Evolutionary conservation across 1,140 invertebrate species (phyloP).

Genomic region (Helicoverpa zea): DNA sequence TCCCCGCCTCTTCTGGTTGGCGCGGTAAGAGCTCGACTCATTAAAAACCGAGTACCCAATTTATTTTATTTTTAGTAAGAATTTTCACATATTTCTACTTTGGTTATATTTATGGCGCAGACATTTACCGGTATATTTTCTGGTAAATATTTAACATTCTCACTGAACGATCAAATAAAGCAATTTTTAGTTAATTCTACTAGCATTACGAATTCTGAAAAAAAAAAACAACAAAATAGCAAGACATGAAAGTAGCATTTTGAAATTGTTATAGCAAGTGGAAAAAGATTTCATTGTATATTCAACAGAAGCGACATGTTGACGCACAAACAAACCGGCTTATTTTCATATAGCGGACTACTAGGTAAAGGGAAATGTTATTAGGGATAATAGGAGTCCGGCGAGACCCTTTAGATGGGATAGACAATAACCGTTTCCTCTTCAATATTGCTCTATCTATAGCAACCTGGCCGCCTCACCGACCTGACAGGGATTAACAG

Average conservation of each 20-base stretch:
- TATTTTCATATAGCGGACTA: conserved; percentile 49
- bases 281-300: conserved; percentile 36
- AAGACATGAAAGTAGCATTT: not conserved
- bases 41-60: conserved; percentile 43
- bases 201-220: not conserved
- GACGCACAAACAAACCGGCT: conserved; percentile 42
- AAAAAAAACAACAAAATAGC: not conserved
- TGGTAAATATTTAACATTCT: not conserved
- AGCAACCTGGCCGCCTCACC: conserved; percentile 28
- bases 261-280: conserved; percentile 19
- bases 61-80: conserved; percentile 38
- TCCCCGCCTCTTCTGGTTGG: conserved; percentile 32
- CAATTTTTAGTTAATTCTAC: not conserved
- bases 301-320: conserved; percentile 22
- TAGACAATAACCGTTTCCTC: conserved; percentile 60
- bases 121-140: not conserved
- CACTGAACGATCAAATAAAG: not conserved
- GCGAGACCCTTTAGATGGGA: conserved; percentile 55
- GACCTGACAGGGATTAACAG: conserved; percentile 36
- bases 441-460: conserved; percentile 57
- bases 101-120: not conserved
- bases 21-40: conserved; percentile 33
- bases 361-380: conserved; percentile 57
- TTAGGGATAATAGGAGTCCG: conserved; percentile 61
- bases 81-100: conserved; percentile 29